Percentiles rank a stretch among this genome's conserved stretches.
These are phyloP conservation scores for Ectropis crepuscularia DNA, from an alignment of 2,888 invertebrate species.

Conservation along the genomic window DNA sequence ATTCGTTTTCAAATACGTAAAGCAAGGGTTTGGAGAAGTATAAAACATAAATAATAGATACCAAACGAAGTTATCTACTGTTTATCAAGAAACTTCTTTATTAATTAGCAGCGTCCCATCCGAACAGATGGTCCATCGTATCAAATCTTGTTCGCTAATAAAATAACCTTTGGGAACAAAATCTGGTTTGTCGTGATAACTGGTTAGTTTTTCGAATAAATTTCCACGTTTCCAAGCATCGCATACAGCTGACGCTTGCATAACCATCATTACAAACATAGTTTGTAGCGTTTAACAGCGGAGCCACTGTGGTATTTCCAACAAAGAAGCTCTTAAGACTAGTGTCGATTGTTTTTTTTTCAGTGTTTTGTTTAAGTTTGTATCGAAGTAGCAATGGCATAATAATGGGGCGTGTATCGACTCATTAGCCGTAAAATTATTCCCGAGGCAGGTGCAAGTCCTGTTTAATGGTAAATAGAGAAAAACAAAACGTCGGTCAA, in stretches of 20 bases:
- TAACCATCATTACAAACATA: not conserved
- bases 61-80: not conserved
- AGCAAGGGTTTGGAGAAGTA: no score
- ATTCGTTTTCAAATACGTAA: no score
- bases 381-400: slow-evolving; percentile 51
- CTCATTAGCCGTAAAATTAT: slow-evolving; percentile 67
- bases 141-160: slow-evolving; percentile 14
- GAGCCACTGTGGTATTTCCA: not conserved
- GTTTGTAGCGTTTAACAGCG: not conserved
- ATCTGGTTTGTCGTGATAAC: slow-evolving; percentile 9
- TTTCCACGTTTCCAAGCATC: slow-evolving; percentile 3
- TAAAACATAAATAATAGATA: not conserved
- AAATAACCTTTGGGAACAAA: slow-evolving; percentile 11
- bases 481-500: slow-evolving; percentile 47
- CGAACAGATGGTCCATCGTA: slow-evolving; percentile 3
- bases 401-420: slow-evolving; percentile 51
- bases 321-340: not conserved
- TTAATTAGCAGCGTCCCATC: slow-evolving; percentile 12
- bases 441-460: slow-evolving; percentile 65
- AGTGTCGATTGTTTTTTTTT: not conserved
- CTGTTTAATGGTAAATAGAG: slow-evolving; percentile 54
- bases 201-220: slow-evolving; percentile 13
- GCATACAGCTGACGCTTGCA: slow-evolving; percentile 21
- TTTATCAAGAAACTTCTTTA: slow-evolving; percentile 4
- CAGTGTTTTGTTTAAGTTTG: not conserved